phyloP scores from a whole-genome alignment of 1,140 invertebrate species.

The Eumeta japonica region DNA sequence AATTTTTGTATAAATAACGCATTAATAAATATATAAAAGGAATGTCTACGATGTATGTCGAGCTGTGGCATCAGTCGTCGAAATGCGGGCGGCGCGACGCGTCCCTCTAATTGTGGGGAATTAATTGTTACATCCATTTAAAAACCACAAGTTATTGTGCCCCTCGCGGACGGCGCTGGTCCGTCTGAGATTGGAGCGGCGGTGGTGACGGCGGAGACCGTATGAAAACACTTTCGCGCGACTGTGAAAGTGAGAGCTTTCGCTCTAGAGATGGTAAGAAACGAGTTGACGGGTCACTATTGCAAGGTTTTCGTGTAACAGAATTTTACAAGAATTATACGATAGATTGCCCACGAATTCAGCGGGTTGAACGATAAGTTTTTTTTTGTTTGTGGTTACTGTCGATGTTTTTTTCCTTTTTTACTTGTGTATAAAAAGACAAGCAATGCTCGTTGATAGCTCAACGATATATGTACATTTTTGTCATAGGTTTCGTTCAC shows the following conservation, averaged over 20 bases:
- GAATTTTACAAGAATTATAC: neutral
- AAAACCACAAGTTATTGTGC: slow-evolving; percentile 48
- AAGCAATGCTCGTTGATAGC: no score
- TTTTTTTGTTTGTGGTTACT: no score
- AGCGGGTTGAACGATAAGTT: no score
- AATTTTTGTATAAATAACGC: no score
- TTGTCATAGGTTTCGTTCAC: no score
- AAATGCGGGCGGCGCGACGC: slow-evolving; percentile 43
- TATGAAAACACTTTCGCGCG: neutral
- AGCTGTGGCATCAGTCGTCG: no score
- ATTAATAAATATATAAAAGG: no score
- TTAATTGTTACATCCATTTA: slow-evolving; percentile 57
- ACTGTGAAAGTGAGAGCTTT: neutral
- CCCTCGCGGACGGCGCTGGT: slow-evolving; percentile 35
- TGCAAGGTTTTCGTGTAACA: neutral
- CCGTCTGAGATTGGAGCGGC: slow-evolving; percentile 38
- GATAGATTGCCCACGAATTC: neutral
- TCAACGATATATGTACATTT: no score
- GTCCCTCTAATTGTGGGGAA: slow-evolving; percentile 50
- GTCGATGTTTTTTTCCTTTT: no score
- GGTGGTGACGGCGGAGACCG: no score
- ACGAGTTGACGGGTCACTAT: neutral
- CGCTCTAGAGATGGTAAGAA: neutral
- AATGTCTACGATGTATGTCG: no score
- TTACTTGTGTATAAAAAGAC: no score